Evolutionary conservation across 2,888 invertebrate genomes (phyloP).

Genomic region (Tinea semifulvella): DNA sequence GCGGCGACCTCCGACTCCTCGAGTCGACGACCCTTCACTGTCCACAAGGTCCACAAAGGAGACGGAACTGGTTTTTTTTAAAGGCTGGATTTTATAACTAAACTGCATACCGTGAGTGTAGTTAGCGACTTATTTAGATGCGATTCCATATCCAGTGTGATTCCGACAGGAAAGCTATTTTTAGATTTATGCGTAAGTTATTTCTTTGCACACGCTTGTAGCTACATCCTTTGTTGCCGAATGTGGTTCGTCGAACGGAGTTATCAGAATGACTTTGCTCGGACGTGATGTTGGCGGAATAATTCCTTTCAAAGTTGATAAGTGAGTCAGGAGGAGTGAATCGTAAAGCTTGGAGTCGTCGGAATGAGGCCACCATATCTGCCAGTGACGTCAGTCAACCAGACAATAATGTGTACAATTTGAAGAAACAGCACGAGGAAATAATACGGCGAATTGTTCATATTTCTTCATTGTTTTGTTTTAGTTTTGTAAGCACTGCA

Average conservation of each 20-base stretch:
- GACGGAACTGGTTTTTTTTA: slow-evolving; percentile 13
- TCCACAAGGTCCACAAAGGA: slow-evolving; percentile 3
- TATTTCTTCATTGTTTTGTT: too few relatives aligned
- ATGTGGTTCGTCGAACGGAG: background rate
- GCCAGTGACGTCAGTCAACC: slow-evolving; percentile 6
- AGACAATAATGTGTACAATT: too few relatives aligned
- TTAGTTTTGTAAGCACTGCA: too few relatives aligned
- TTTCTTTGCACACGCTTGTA: slow-evolving; percentile 10
- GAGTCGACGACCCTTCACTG: slow-evolving; percentile 8
- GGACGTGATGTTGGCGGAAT: background rate
- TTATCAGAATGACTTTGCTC: slow-evolving; percentile 6
- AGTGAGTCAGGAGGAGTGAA: slow-evolving; percentile 4
- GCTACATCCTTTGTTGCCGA: slow-evolving; percentile 6
- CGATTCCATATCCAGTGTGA: slow-evolving; percentile 7
- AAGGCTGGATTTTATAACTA: slow-evolving; percentile 9
- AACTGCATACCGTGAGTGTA: slow-evolving; percentile 11
- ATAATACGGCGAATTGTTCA: too few relatives aligned
- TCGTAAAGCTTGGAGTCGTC: background rate
- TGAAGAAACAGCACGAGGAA: too few relatives aligned
- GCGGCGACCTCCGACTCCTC: slow-evolving; percentile 4
- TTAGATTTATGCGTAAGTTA: slow-evolving; percentile 5
- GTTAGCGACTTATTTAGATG: slow-evolving; percentile 10
- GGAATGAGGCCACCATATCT: slow-evolving; percentile 6
- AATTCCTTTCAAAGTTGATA: slow-evolving; percentile 9
- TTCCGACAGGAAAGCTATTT: slow-evolving; percentile 1